Conservation (phyloP, 2,888 invertebrate species). For the Venustoraphidia nigricollis region DNA sequence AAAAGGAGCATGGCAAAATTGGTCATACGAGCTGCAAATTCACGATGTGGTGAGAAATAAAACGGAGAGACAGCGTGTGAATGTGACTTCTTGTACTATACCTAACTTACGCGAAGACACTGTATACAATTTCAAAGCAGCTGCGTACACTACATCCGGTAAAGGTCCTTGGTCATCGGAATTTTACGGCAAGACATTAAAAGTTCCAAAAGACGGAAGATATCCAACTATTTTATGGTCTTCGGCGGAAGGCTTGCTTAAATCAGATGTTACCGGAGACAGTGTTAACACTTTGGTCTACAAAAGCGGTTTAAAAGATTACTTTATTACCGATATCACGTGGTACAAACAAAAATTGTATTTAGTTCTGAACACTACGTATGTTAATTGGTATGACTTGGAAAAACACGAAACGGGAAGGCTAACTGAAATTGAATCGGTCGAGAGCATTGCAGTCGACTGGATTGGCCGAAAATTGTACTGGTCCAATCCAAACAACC, state of each 20-base stretch:
- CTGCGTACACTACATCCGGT: slow-evolving; percentile 61
- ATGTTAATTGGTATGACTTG: slow-evolving; percentile 55
- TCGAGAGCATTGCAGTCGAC: slow-evolving; percentile 71
- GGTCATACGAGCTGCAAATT: slow-evolving; percentile 64
- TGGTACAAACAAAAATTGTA: slow-evolving; percentile 64
- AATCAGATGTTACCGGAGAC: slow-evolving; percentile 69
- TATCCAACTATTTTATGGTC: slow-evolving; percentile 59
- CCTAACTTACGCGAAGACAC: slow-evolving; percentile 57
- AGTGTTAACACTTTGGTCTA: slow-evolving; percentile 53
- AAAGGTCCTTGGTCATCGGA: slow-evolving; percentile 67
- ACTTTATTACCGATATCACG: slow-evolving; percentile 53
- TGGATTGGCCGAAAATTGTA: slow-evolving; percentile 83
- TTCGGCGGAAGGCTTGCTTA: slow-evolving; percentile 55
- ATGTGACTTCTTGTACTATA: slow-evolving; percentile 46
- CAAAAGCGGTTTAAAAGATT: slow-evolving; percentile 38
- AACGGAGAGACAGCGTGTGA: slow-evolving; percentile 30
- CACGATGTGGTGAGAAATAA: slow-evolving; percentile 33
- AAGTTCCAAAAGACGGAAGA: slow-evolving; percentile 34
- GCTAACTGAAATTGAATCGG: slow-evolving; percentile 50
- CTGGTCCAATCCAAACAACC: slow-evolving; percentile 77
- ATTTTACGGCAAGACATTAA: slow-evolving; percentile 56
- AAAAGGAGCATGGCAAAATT: slow-evolving; percentile 50
- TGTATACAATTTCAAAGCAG: slow-evolving; percentile 61
- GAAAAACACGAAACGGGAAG: slow-evolving; percentile 39
- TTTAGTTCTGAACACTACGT: slow-evolving; percentile 58